Evolutionary conservation across 2,113 vertebrate genomes (phyloP).

Genomic region (Vireo altiloquus): DNA sequence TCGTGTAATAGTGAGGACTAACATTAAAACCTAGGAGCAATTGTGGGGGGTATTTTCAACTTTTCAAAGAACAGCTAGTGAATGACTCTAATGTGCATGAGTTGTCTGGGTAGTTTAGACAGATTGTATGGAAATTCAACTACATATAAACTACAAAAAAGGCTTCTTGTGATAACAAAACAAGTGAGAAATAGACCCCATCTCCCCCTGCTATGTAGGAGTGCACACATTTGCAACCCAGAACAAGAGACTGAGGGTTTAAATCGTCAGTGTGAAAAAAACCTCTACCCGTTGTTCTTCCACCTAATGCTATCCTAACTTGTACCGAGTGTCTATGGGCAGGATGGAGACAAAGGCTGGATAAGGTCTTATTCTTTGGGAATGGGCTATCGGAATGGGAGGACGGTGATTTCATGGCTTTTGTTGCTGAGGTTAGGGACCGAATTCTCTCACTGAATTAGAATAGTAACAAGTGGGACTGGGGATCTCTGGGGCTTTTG

Average conservation of each 20-base stretch:
- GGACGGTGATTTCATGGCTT: slow-evolving; percentile 86
- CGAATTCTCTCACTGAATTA: slow-evolving; percentile 83
- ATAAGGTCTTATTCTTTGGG: slow-evolving; percentile 79
- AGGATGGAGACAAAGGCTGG: slow-evolving; percentile 77
- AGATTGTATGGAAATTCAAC: background rate
- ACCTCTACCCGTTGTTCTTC: background rate
- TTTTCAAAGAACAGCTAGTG: background rate
- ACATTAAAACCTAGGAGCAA: background rate
- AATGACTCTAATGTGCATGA: accelerated
- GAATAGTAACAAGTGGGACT: slow-evolving; percentile 89
- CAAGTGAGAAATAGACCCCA: background rate
- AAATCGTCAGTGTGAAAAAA: background rate
- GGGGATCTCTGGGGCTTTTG: slow-evolving; percentile 81
- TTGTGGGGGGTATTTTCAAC: background rate
- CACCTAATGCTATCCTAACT: background rate
- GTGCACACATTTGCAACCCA: background rate
- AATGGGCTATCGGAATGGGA: slow-evolving; percentile 68
- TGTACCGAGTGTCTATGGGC: slow-evolving; percentile 18
- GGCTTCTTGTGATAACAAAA: background rate
- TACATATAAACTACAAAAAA: background rate
- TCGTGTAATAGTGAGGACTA: background rate
- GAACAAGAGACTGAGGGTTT: background rate
- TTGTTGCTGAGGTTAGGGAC: slow-evolving; percentile 83
- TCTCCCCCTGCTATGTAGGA: background rate
- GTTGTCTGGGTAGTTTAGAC: background rate